Evolutionary conservation across 23 tunicate species (phyloP).

Genomic region (Trididemnum nubilum): DNA sequence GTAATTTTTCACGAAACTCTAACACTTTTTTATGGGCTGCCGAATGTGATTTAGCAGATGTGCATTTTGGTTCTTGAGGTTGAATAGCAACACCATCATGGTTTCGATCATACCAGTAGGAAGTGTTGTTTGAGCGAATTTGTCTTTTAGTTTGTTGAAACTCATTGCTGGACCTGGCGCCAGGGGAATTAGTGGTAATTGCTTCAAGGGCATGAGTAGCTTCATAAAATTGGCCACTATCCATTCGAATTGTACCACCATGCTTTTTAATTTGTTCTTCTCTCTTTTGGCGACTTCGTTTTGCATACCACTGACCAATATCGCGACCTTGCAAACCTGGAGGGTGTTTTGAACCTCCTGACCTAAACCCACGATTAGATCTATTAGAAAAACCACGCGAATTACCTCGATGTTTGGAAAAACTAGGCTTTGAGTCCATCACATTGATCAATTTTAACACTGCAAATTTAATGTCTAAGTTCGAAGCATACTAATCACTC

Average conservation of each 20-base stretch:
- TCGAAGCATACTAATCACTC: too few relatives aligned
- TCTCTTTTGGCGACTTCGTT: constrained; percentile 32
- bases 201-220: constrained; percentile 38
- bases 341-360: constrained; percentile 10
- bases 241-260: constrained; percentile 60
- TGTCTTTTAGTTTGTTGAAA: neutral
- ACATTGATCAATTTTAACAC: too few relatives aligned
- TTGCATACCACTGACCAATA: constrained; percentile 74
- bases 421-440: too few relatives aligned
- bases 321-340: constrained; percentile 57
- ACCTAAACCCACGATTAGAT: neutral
- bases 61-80: neutral
- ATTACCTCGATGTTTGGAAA: too few relatives aligned
- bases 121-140: neutral
- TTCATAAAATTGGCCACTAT: constrained; percentile 38
- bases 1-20: constrained; percentile 55
- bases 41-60: constrained; percentile 2
- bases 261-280: constrained; percentile 34
- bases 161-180: neutral
- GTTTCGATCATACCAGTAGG: neutral
- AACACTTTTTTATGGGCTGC: constrained; percentile 17
- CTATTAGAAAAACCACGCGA: too few relatives aligned
- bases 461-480: too few relatives aligned
- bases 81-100: neutral
- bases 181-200: neutral